Base-by-base conservation (phyloP, 2,113 vertebrate species). In the Chamaea fasciata region DNA sequence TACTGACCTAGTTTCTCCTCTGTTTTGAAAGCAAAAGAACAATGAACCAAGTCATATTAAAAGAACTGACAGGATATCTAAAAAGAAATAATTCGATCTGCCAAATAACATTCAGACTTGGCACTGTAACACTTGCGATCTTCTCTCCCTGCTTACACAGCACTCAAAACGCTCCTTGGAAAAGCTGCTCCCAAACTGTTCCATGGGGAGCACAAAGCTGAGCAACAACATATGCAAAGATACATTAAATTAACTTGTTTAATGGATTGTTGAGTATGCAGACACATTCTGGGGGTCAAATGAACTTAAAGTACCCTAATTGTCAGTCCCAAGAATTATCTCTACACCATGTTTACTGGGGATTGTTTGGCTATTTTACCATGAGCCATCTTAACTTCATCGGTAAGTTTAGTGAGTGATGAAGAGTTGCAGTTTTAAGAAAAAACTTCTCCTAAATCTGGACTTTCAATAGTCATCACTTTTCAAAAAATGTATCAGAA, bases 1-100 rank as follows among this genome's bases (percentile, higher is more conserved):
- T 91, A 96, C 76, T 93, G 96, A 96, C 94, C 93, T 95, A 97
- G 92, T 96, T 96, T 96, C 85, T 90, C 35, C 46, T 76, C 56
- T 88, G 79, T 83, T 95, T 88, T 87, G 82, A 97, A 95, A 94
- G 79, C 89, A 94, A 73, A 85, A 83, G 82, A 95, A 91, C 85
- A 96, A 95, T 90, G 82, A 96, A 91, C 9, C 47, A 86, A 95
- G 79, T 46, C 17, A 15, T 77, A 56, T 75, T 63, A 88, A 46
- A 82, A 87, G 79, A 90, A 74, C 42, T 74, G 57, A 82, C 69
- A 83, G 59, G 75, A 44, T 52, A 80, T 59, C 67, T 80, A 47
- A 60, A 91, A 69, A 76, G 59, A 70, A 90, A 69, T 55, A 44
- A 73, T 59, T 56, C 6, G 2, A 84, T 68, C 65, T 89, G 83